These are phyloP conservation scores for Flexamia atlantica DNA, from an alignment of 2,888 invertebrate species.

Conservation along the genomic window DNA sequence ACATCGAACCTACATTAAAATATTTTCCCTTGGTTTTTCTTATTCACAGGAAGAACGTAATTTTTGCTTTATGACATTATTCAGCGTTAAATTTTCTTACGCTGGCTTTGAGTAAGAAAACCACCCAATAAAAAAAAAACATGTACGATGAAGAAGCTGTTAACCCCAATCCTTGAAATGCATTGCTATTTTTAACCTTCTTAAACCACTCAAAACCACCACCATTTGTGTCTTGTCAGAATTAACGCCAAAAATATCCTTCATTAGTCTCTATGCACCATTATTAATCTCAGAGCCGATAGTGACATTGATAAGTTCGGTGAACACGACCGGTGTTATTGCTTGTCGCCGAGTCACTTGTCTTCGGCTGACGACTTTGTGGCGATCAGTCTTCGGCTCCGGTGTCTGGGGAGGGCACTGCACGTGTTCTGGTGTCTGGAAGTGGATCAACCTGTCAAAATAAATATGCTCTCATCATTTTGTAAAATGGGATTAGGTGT, in stretches of 20 bases:
- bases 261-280: constrained; percentile 30
- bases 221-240: constrained; percentile 23
- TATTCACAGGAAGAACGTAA: too few relatives aligned
- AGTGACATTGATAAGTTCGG: constrained; percentile 29
- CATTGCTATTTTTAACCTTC: neutral
- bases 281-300: constrained; percentile 26
- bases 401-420: neutral
- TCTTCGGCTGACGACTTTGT: neutral
- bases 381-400: neutral
- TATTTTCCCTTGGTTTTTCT: too few relatives aligned
- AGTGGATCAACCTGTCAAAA: too few relatives aligned
- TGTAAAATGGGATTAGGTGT: too few relatives aligned
- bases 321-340: neutral
- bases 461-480: too few relatives aligned
- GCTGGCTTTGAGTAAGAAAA: too few relatives aligned
- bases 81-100: too few relatives aligned
- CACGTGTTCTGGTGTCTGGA: neutral
- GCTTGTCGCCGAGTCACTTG: constrained; percentile 14
- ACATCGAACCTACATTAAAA: too few relatives aligned
- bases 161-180: too few relatives aligned
- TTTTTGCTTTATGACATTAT: too few relatives aligned
- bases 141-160: too few relatives aligned
- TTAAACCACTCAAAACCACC: neutral
- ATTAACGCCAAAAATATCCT: constrained; percentile 15
- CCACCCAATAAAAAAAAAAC: too few relatives aligned